Evolutionary conservation across 2,797 vertebrate species (phyloP).

Genomic region (Lophius americanus): DNA sequence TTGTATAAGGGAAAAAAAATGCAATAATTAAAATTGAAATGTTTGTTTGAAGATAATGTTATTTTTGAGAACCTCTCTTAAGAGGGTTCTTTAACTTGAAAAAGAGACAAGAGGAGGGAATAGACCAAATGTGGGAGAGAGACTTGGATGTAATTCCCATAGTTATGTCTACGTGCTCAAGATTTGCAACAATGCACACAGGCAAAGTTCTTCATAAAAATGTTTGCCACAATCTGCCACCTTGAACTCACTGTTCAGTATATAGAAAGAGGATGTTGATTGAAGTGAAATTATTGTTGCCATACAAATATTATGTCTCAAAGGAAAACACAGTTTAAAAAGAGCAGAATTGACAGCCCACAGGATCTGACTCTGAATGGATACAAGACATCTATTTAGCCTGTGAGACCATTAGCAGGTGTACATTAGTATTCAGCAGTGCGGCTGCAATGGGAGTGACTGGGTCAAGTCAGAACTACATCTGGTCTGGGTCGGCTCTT

Average conservation of each 20-base stretch:
- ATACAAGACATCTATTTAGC: constrained; percentile 74
- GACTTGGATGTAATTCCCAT: constrained; percentile 76
- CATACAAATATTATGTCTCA: constrained; percentile 32
- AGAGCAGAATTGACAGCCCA: constrained; percentile 36
- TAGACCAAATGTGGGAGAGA: constrained; percentile 68
- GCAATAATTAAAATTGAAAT: constrained; percentile 87
- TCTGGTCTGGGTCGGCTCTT: constrained; percentile 65
- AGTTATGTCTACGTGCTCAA: constrained; percentile 71
- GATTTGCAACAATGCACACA: constrained; percentile 52
- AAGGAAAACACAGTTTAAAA: constrained; percentile 46
- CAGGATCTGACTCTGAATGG: constrained; percentile 62
- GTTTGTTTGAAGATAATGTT: constrained; percentile 88
- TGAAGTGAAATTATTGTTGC: constrained; percentile 25
- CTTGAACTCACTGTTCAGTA: constrained; percentile 12
- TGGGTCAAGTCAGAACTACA: constrained; percentile 72
- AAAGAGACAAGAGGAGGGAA: constrained; percentile 68
- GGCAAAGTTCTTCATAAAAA: constrained; percentile 50
- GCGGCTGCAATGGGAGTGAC: constrained; percentile 48
- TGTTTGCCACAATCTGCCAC: constrained; percentile 30
- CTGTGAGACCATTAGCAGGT: constrained; percentile 67
- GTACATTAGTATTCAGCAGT: constrained; percentile 79
- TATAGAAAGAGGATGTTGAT: constrained; percentile 20
- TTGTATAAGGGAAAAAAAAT: constrained; percentile 76
- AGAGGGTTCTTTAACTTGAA: constrained; percentile 79
- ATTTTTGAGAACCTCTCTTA: constrained; percentile 83